Conservation (phyloP, 2,888 invertebrate species). For the Morpho helenor region DNA sequence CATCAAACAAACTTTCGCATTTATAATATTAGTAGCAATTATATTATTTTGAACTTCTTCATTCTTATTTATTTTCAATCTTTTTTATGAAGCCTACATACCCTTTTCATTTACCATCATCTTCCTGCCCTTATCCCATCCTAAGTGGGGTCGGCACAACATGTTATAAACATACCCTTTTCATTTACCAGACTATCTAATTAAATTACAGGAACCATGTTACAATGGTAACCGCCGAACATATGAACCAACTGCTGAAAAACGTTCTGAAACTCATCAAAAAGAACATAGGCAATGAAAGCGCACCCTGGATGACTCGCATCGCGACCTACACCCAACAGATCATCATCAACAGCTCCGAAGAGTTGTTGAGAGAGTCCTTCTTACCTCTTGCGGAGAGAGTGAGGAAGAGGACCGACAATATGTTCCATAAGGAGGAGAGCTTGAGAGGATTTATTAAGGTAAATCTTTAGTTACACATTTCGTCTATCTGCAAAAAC, state of each 20-base stretch:
- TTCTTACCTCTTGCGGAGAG: slow-evolving; percentile 97
- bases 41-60: no score
- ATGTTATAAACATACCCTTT: no score
- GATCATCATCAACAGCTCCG: slow-evolving; percentile 98
- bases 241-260: slow-evolving; percentile 97
- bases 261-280: slow-evolving; percentile 97
- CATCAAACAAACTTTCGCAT: no score
- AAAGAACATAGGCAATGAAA: slow-evolving; percentile 97
- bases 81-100: no score
- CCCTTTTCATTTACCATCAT: no score
- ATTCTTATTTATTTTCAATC: no score
- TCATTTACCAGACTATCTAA: no score
- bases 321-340: slow-evolving; percentile 98
- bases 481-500: no score
- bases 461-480: slow-evolving; percentile 35
- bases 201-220: slow-evolving; percentile 88
- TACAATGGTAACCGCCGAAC: slow-evolving; percentile 97
- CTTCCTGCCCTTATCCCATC: no score
- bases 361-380: slow-evolving; percentile 95
- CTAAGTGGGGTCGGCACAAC: no score
- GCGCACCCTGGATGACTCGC: slow-evolving; percentile 99
- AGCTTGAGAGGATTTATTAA: slow-evolving; percentile 94
- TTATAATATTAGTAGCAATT: no score
- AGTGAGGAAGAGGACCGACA: slow-evolving; percentile 92
- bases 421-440: slow-evolving; percentile 96